phyloP scores from a whole-genome alignment of 2,797 vertebrate genomes.

The Jordanella pulchra region DNA sequence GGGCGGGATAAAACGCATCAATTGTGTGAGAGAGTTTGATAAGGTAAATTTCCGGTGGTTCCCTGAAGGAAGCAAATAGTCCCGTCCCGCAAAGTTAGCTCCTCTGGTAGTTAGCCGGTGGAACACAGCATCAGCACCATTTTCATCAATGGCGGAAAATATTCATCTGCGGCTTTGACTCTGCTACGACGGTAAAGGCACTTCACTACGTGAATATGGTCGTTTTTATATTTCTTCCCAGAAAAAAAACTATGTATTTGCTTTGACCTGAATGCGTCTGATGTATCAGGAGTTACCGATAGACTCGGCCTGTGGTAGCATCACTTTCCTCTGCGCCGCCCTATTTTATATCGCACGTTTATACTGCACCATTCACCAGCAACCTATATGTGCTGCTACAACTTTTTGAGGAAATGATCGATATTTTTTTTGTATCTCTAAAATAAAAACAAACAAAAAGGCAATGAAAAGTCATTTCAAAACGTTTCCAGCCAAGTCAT shows the following conservation, averaged over 20 bases:
- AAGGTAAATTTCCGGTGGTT: constrained; percentile 15
- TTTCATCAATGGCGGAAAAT: constrained; percentile 26
- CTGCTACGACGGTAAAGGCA: neutral
- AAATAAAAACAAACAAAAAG: neutral
- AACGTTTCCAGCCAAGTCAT: too few species aligned
- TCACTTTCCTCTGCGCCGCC: constrained; percentile 11
- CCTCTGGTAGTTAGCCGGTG: constrained; percentile 42
- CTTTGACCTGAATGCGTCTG: constrained; percentile 19
- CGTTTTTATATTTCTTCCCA: neutral
- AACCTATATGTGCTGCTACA: neutral
- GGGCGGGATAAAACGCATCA: neutral
- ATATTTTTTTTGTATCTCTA: neutral
- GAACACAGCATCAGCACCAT: constrained; percentile 41
- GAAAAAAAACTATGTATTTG: neutral
- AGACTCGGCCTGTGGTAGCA: constrained; percentile 52
- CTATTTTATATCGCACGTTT: neutral
- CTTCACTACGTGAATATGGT: neutral
- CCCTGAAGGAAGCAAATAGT: constrained; percentile 51
- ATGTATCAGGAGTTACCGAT: constrained; percentile 23
- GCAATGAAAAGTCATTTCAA: neutral
- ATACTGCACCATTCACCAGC: neutral
- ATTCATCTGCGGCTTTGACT: neutral
- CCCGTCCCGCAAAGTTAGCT: constrained; percentile 59
- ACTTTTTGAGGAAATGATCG: neutral
- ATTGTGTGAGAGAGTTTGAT: neutral